Base-by-base conservation (phyloP, 2,113 vertebrate genomes). In the Otolemur garnettii region DNA sequence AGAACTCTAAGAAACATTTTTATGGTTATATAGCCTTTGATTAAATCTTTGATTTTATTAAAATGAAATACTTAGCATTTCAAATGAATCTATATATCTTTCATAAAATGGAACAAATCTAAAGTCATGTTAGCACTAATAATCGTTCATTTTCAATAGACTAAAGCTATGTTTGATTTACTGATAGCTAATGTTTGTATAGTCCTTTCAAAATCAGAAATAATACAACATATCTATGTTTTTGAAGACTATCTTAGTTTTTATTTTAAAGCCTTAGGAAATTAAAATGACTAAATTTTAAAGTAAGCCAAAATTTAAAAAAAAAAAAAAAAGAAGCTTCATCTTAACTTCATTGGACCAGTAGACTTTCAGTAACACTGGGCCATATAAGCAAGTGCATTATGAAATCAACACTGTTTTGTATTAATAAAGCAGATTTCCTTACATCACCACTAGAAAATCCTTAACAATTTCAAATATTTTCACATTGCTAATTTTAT, bases 61-160 rank as follows among this genome's bases (percentile, higher is more conserved):
- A 53, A 97, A 90, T 72, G 7, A 53, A 94, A 94, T 83, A 55
- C 9, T 81, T 69, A 64, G 30, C 17, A 64, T 74, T 74, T 57
- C 5, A 75, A 80, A 86, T 38, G 72, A 10, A 3, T 78, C 21
- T 74, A 66, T 5, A 59, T 75, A 42, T 35, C 6, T 6, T 71
- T 62, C 19, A 62, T 60, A 79, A 84, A 57, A 83, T 55, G 57
- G 91, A 85, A 6, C 1, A 64, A 87, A 55, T 66, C 11, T 82
- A 30, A 78, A 86, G 35, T 66, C 6, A 72, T 79, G 55, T 66
- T 8, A 71, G 64, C 64, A 38, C 2, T 83, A 69, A 89, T 45
- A 33, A 62, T 59, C 62, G 62, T 35, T 60, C 4, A 87, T 22
- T 93, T 96, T 93, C 18, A 83, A 7, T n/a, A 62, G 26, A 79